These are phyloP conservation scores for Eutolmus rufibarbis DNA, from an alignment of 2,888 invertebrate species.

Conservation along the genomic window DNA sequence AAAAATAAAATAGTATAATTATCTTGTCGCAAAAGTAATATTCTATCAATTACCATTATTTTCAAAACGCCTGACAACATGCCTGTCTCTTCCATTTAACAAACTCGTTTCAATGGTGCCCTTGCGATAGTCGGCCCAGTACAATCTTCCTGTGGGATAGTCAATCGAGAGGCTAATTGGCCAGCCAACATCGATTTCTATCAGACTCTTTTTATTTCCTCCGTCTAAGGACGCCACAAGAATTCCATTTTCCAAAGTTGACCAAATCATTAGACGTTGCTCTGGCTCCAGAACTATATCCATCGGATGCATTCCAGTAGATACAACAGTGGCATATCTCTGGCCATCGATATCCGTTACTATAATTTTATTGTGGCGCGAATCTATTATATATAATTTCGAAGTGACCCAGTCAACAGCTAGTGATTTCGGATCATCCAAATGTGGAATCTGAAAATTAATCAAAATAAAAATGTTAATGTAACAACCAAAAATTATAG, in stretches of 20 bases:
- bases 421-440: slow-evolving; percentile 75
- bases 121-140: slow-evolving; percentile 85
- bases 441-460: slow-evolving; percentile 63
- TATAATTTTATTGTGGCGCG: slow-evolving; percentile 60
- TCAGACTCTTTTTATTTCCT: slow-evolving; percentile 65
- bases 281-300: slow-evolving; percentile 75
- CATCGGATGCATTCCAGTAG: slow-evolving; percentile 70
- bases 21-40: background rate
- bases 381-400: slow-evolving; percentile 75
- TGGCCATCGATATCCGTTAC: slow-evolving; percentile 61
- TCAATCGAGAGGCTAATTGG: slow-evolving; percentile 80
- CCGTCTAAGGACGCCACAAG: slow-evolving; percentile 74
- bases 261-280: slow-evolving; percentile 74
- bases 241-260: slow-evolving; percentile 75
- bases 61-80: slow-evolving; percentile 67
- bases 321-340: slow-evolving; percentile 58
- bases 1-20: background rate
- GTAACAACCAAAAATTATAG: background rate
- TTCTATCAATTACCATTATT: slow-evolving; percentile 59
- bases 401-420: slow-evolving; percentile 76
- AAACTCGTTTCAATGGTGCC: slow-evolving; percentile 74
- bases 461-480: background rate
- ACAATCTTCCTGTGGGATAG: slow-evolving; percentile 75
- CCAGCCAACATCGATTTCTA: slow-evolving; percentile 71
- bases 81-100: slow-evolving; percentile 74